Percentiles rank a stretch among this genome's conserved stretches.
Evolutionary conservation across 1,140 invertebrate genomes (phyloP).

Genomic region (Pseudomyrmex flavicornis): DNA sequence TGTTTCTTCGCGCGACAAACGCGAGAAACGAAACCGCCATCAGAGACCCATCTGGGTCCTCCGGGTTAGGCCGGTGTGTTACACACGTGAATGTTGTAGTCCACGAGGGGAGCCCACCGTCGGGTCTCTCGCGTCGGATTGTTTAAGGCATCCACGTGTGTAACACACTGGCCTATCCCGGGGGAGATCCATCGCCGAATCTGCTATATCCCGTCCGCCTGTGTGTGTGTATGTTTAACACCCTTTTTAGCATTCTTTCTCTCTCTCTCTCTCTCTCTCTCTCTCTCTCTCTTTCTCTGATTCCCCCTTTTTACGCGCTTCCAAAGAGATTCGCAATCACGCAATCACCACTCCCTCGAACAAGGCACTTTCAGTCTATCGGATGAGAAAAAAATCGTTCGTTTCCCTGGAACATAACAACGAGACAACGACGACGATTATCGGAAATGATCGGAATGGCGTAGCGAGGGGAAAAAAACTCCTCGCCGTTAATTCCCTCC

Average conservation of each 20-base stretch:
- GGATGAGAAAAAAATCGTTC: constrained; percentile 56
- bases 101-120: too few species aligned
- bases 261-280: not conserved
- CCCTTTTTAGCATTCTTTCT: not conserved
- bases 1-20: constrained; percentile 29
- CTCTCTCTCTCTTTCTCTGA: not conserved
- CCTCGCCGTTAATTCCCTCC: not conserved
- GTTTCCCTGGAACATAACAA: constrained; percentile 51
- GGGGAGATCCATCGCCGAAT: constrained; percentile 11
- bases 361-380: constrained; percentile 75
- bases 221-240: too few species aligned
- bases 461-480: not conserved
- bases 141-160: constrained; percentile 8
- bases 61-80: too few species aligned
- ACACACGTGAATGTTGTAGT: too few species aligned
- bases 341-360: constrained; percentile 55
- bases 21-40: not conserved
- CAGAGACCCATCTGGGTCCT: too few species aligned
- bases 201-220: too few species aligned
- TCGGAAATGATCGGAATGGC: constrained; percentile 29
- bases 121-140: not conserved
- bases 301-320: not conserved
- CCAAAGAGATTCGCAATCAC: constrained; percentile 48
- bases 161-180: not conserved
- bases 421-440: constrained; percentile 33